Percentiles rank a stretch among this genome's conserved stretches.
phyloP scores from a whole-genome alignment of 1,140 invertebrate genomes.

The Microvelia longipes region DNA sequence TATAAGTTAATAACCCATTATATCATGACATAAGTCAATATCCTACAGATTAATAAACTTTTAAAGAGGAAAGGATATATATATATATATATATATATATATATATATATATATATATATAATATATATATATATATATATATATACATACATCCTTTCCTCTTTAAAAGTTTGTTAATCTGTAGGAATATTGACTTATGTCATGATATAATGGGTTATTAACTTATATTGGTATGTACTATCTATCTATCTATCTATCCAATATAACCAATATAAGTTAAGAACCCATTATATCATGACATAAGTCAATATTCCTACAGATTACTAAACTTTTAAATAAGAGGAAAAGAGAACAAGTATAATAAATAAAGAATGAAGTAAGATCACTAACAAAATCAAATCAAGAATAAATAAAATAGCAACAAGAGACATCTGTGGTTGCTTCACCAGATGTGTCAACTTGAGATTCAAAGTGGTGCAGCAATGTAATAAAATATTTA shows the following conservation, averaged over 20 bases:
- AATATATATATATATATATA: neutral
- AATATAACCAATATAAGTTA: neutral
- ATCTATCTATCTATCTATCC: neutral
- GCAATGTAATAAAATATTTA: too few species aligned
- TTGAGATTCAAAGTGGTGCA: too few species aligned
- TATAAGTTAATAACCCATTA: neutral
- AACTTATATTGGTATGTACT: neutral
- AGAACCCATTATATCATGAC: neutral
- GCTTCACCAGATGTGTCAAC: too few species aligned
- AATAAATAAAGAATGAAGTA: too few species aligned
- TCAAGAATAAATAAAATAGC: too few species aligned
- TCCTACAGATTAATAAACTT: neutral
- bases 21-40: neutral
- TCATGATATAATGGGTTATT: neutral
- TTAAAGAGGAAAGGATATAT: neutral
- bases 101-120: too few species aligned
- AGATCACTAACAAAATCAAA: too few species aligned
- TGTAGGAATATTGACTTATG: neutral
- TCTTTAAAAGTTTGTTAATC: neutral
- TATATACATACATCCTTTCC: neutral
- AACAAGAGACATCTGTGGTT: too few species aligned
- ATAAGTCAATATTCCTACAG: neutral
- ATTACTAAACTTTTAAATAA: neutral
- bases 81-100: slow-evolving; percentile 1
- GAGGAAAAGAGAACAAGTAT: neutral